A percentile compares a stretch with the other conserved stretches of the same genome.
Conservation (phyloP, 2,888 invertebrate genomes). For the Pantelozetes paolii region DNA sequence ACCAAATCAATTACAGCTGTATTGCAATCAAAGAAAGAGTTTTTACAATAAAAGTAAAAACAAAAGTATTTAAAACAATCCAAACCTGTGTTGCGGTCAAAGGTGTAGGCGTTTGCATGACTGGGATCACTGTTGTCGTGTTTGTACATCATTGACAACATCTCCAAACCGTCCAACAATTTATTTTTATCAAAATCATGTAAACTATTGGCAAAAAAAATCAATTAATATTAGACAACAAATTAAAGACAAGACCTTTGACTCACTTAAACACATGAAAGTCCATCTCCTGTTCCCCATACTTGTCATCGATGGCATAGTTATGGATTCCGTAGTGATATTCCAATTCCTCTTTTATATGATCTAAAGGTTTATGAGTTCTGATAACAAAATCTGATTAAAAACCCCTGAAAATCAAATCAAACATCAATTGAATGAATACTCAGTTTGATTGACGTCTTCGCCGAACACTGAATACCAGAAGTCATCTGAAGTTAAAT, state of each 20-base stretch:
- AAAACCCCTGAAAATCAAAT: background rate
- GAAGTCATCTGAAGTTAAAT: background rate
- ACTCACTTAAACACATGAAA: conserved; percentile 34
- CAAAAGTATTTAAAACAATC: background rate
- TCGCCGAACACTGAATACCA: background rate
- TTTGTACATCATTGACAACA: conserved; percentile 63
- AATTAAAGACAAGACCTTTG: background rate
- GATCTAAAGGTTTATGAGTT: background rate
- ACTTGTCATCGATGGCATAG: background rate
- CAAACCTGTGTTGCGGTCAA: background rate
- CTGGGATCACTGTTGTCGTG: background rate
- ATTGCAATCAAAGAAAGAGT: conserved; percentile 1
- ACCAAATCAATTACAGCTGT: conserved; percentile 31
- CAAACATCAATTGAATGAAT: background rate
- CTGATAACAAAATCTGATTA: background rate
- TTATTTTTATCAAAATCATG: conserved; percentile 88
- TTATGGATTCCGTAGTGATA: conserved; percentile 17
- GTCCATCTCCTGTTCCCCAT: background rate
- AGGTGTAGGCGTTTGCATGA: background rate
- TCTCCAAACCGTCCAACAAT: conserved; percentile 81
- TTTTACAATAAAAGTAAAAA: background rate
- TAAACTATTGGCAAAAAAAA: conserved; percentile 48
- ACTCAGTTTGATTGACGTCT: background rate
- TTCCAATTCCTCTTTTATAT: background rate
- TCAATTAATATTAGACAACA: background rate